Percentiles rank a stretch among this genome's conserved stretches.
phyloP scores from a whole-genome alignment of 1,140 invertebrate species.

The Polypedilum pembai region DNA sequence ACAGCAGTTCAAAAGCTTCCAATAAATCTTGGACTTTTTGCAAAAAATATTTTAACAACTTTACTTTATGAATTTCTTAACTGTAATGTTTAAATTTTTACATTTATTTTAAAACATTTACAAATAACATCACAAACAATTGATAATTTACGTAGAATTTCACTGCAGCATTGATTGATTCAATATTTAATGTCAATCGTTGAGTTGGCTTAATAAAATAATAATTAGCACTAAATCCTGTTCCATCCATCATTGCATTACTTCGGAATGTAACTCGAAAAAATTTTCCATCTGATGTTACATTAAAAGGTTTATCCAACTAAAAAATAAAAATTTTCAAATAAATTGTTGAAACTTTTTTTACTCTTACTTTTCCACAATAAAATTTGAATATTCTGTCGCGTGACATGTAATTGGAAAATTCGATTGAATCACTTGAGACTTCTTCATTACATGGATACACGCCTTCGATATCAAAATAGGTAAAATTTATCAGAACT shows the following conservation, averaged over 20 bases:
- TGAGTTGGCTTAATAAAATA: conserved; percentile 51
- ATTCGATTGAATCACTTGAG: conserved; percentile 88
- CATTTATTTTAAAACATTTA: too few relatives aligned
- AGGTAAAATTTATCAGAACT: conserved; percentile 77
- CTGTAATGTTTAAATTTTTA: too few relatives aligned
- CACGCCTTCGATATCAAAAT: conserved; percentile 88
- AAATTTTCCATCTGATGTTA: conserved; percentile 84
- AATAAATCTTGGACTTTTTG: too few relatives aligned
- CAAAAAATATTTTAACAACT: too few relatives aligned
- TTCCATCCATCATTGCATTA: conserved; percentile 85
- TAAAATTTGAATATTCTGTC: conserved; percentile 79
- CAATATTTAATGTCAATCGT: too few relatives aligned
- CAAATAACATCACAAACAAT: too few relatives aligned
- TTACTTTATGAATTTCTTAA: too few relatives aligned
- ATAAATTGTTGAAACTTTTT: conserved; percentile 41
- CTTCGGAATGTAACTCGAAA: conserved; percentile 91
- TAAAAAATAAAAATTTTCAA: background rate
- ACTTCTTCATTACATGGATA: conserved; percentile 75
- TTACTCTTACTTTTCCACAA: conserved; percentile 62
- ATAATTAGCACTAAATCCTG: conserved; percentile 87
- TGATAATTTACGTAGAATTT: too few relatives aligned
- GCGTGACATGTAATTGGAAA: conserved; percentile 81
- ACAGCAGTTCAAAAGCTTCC: too few relatives aligned
- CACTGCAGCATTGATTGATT: too few relatives aligned
- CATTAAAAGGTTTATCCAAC: conserved; percentile 56